phyloP scores from a whole-genome alignment of 2,113 vertebrate species.

The Pelobates fuscus region DNA sequence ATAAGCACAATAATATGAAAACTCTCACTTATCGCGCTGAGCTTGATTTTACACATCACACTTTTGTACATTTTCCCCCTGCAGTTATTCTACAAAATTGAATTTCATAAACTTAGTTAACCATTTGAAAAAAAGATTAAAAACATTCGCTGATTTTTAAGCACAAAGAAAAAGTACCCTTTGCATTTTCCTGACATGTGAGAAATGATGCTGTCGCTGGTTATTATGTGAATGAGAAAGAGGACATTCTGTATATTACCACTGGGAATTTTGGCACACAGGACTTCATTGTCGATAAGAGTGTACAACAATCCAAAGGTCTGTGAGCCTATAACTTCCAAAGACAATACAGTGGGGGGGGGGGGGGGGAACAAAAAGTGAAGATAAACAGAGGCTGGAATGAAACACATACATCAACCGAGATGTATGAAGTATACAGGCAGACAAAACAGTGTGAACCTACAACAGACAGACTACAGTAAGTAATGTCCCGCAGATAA shows the following conservation, averaged over 20 bases:
- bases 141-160: too few relatives aligned
- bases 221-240: conserved; percentile 9
- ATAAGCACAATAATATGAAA: too few relatives aligned
- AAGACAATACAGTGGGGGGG: conserved; percentile 16
- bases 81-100: too few relatives aligned
- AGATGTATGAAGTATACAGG: not conserved
- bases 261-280: conserved; percentile 25
- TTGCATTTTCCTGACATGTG: not conserved
- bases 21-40: too few relatives aligned
- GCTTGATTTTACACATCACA: too few relatives aligned
- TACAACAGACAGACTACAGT: too few relatives aligned
- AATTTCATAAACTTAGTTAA: too few relatives aligned
- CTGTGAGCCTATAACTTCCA: conserved; percentile 18
- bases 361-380: not conserved
- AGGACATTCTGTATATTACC: conserved; percentile 13
- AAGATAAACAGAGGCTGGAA: conserved; percentile 22
- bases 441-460: not conserved
- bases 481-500: too few relatives aligned
- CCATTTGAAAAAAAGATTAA: too few relatives aligned
- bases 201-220: conserved; percentile 34
- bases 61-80: too few relatives aligned
- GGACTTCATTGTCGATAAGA: conserved; percentile 30
- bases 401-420: conserved; percentile 30
- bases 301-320: conserved; percentile 20
- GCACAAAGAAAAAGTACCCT: too few relatives aligned